Evolutionary conservation across 2,797 vertebrate genomes (phyloP), one percentile per base, ranked within the genome.

Genomic region (Etheostoma nigrum): DNA sequence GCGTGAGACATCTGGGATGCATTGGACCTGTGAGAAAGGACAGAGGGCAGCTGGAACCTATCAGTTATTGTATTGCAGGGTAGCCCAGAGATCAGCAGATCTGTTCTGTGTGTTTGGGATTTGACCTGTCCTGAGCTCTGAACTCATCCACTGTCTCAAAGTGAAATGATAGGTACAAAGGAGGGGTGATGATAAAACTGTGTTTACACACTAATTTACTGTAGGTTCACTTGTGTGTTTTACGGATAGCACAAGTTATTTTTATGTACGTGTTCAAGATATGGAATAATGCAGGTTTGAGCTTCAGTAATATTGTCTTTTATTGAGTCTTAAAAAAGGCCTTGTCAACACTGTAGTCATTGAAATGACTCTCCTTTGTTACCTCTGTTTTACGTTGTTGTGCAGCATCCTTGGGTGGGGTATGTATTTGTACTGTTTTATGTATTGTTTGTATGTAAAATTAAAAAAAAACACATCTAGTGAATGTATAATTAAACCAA

Each of bases 1-100:
- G 85, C 33, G 13, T 78, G 85, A 90, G 85, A 93, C 94, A 95
- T 95, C 93, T 95, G 95, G 93, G 92, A 92, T 82, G 68, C 87
- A 94, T 94, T 90, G 84, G 84, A 84, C 87, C 80, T 69, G 52
- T 79, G 85, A 91, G 85, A 88, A 78, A 84, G 60, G 19, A 76
- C 77, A 71, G 71, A 64, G 55, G 70, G 78, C 86, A 90, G 88
- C 90, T 94, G 91, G 85, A 92, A 85, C 54, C 64, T 51, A 88
- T 91, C 81, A 84, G 69, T 40, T 40, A 40, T 40, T 40, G 10
- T 40, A 40, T 40, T 40, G 10, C 10, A 40, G 36, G 36, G 36
- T 40, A 82, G 54, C 72, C 77, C 53, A 73, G 67, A 78, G 85
- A 89, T 70, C 74, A 66, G 79, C 66, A 84, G 86, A 90, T 92